Percentiles rank a stretch among this genome's conserved stretches.
These are phyloP conservation scores for Periophthalmodon schlosseri DNA, from an alignment of 2,113 vertebrate species.

Conservation along the genomic window DNA sequence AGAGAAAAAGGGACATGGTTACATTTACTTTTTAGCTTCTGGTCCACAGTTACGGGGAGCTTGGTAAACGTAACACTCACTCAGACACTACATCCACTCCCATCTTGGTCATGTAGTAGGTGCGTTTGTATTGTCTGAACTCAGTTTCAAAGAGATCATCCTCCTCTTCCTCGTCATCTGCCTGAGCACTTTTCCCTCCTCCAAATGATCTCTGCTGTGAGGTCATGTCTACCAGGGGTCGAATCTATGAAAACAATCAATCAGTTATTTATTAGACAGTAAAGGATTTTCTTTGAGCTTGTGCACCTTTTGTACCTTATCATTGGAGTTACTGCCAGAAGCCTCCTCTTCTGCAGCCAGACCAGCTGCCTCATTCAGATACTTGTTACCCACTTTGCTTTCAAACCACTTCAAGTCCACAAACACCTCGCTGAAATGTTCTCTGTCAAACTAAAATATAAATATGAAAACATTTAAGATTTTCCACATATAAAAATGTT, in stretches of 20 bases:
- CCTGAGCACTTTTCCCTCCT: slow-evolving; percentile 69
- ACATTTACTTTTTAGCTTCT: not conserved
- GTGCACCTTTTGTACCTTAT: slow-evolving; percentile 72
- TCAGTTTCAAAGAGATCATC: slow-evolving; percentile 98
- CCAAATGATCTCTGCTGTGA: slow-evolving; percentile 48
- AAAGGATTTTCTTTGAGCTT: not conserved
- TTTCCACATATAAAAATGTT: not conserved
- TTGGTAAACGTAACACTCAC: slow-evolving; percentile 74
- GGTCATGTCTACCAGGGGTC: slow-evolving; percentile 79
- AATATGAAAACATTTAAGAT: not conserved
- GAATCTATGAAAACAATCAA: slow-evolving; percentile 63
- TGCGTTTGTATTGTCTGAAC: slow-evolving; percentile 96
- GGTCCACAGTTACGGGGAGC: not conserved
- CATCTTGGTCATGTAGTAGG: slow-evolving; percentile 99
- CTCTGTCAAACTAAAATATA: slow-evolving; percentile 88
- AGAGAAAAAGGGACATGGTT: slow-evolving; percentile 43
- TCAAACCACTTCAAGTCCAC: slow-evolving; percentile 99
- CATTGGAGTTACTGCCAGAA: slow-evolving; percentile 76
- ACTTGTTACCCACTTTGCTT: slow-evolving; percentile 98
- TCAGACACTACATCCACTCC: slow-evolving; percentile 95
- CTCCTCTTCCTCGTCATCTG: slow-evolving; percentile 89
- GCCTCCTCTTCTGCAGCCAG: slow-evolving; percentile 91
- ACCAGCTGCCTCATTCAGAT: slow-evolving; percentile 95
- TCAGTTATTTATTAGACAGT: not conserved
- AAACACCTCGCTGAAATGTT: slow-evolving; percentile 96